Evolutionary conservation across 2,888 invertebrate genomes (phyloP).

Genomic region (Unio pictorum): DNA sequence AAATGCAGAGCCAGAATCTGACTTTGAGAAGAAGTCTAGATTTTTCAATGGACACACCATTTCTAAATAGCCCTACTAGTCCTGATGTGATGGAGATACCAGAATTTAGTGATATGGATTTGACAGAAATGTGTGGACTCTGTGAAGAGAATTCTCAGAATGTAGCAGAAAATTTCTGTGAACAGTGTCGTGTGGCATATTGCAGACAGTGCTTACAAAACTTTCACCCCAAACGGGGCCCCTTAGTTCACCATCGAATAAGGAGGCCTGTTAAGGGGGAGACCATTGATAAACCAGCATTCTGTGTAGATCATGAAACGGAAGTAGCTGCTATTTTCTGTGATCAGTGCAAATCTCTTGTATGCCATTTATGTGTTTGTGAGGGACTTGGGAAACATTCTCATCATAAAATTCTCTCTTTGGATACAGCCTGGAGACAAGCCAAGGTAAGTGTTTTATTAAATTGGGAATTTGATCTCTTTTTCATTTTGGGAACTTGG

Average conservation of each 20-base stretch:
- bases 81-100: constrained; percentile 15
- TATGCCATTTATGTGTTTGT: constrained; percentile 67
- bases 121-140: constrained; percentile 53
- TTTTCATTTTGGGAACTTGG: too few relatives aligned
- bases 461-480: not conserved
- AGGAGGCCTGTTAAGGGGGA: constrained; percentile 34
- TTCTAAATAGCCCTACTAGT: constrained; percentile 1
- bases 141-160: constrained; percentile 52
- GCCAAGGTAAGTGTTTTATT: constrained; percentile 49
- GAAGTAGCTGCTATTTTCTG: constrained; percentile 63
- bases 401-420: constrained; percentile 61
- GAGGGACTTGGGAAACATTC: constrained; percentile 65
- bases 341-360: constrained; percentile 59
- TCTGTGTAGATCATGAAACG: constrained; percentile 57
- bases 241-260: constrained; percentile 55
- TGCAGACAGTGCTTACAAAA: constrained; percentile 60
- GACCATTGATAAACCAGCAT: constrained; percentile 35
- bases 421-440: constrained; percentile 60
- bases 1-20: constrained; percentile 59
- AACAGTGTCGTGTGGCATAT: constrained; percentile 64
- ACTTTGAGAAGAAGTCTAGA: constrained; percentile 48
- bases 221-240: constrained; percentile 61
- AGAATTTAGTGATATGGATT: constrained; percentile 18
- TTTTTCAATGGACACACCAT: constrained; percentile 26
- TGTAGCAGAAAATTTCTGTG: constrained; percentile 61